phyloP scores from a whole-genome alignment of 2,888 invertebrate genomes.

The Drosophila testacea region DNA sequence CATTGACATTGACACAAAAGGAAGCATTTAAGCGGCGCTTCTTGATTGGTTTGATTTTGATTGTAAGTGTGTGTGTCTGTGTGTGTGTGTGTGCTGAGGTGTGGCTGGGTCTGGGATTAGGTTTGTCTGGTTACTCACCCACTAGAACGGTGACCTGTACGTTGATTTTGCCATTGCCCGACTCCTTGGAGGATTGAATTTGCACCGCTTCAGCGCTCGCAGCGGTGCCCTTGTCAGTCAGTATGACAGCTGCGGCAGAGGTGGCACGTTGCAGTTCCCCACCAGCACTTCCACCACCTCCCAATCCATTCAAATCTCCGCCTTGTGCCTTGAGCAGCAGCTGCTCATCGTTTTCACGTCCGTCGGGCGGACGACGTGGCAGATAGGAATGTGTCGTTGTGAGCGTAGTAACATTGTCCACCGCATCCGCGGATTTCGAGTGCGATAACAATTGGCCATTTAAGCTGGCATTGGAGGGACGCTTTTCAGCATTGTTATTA shows the following conservation, averaged over 20 bases:
- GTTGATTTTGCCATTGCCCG: constrained; percentile 92
- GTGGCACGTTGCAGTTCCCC: constrained; percentile 74
- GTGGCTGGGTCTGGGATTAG: constrained; percentile 7
- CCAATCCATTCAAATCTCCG: background rate
- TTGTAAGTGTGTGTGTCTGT: constrained; percentile 6
- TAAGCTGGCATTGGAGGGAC: constrained; percentile 73
- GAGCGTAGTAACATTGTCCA: constrained; percentile 72
- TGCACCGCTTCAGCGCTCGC: constrained; percentile 81
- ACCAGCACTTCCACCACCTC: constrained; percentile 7
- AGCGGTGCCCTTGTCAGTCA: constrained; percentile 86
- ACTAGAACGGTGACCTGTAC: constrained; percentile 95
- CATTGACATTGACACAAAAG: constrained; percentile 70
- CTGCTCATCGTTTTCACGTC: constrained; percentile 90
- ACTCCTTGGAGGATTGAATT: constrained; percentile 86
- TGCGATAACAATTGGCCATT: constrained; percentile 71
- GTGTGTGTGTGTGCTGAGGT: constrained; percentile 12
- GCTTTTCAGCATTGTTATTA: constrained; percentile 63
- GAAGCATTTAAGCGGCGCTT: constrained; percentile 62
- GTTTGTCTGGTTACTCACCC: constrained; percentile 79
- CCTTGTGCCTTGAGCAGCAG: constrained; percentile 63
- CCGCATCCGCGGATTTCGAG: constrained; percentile 78
- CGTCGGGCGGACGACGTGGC: constrained; percentile 89
- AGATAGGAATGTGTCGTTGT: constrained; percentile 80
- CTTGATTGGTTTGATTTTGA: constrained; percentile 44
- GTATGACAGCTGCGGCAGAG: constrained; percentile 86